Percentiles rank a stretch among this genome's conserved stretches.
These are phyloP conservation scores for Aleiodes alternator DNA, from an alignment of 2,888 invertebrate genomes.

Conservation along the genomic window DNA sequence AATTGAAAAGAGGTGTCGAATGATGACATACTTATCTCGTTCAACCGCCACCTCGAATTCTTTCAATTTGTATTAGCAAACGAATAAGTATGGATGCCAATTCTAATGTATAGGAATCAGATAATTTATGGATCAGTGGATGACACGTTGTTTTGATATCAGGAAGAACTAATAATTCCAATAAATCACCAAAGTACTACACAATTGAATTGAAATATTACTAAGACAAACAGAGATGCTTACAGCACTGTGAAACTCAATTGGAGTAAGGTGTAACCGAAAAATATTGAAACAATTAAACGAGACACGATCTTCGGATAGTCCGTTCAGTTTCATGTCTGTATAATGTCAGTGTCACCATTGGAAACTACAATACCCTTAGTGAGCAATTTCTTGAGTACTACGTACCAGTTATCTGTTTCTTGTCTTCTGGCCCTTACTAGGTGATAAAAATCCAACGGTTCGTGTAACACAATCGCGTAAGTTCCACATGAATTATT, in stretches of 20 bases:
- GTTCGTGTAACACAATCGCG: slow-evolving; percentile 17
- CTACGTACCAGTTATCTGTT: slow-evolving; percentile 14
- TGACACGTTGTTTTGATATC: too few species aligned
- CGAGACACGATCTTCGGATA: not conserved
- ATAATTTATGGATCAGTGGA: too few species aligned
- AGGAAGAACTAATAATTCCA: too few species aligned
- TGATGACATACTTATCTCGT: too few species aligned
- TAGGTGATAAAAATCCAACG: slow-evolving; percentile 11
- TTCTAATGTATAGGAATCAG: too few species aligned
- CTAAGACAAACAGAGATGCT: slow-evolving; percentile 52
- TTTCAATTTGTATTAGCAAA: too few species aligned
- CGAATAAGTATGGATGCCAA: too few species aligned
- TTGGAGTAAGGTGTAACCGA: not conserved
- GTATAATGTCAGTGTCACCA: slow-evolving; percentile 5
- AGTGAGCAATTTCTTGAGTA: slow-evolving; percentile 13
- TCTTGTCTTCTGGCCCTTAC: slow-evolving; percentile 1
- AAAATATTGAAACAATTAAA: slow-evolving; percentile 23
- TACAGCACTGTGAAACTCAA: slow-evolving; percentile 48
- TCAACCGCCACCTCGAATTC: too few species aligned
- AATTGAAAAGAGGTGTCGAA: too few species aligned
- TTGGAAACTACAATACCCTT: not conserved
- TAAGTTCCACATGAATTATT: slow-evolving; percentile 33
- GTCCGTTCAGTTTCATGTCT: slow-evolving; percentile 6
- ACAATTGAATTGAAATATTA: slow-evolving; percentile 59
- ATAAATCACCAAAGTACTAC: slow-evolving; percentile 22